Base-by-base conservation (phyloP, 1,140 invertebrate genomes). In the Lordiphosa stackelbergi region DNA sequence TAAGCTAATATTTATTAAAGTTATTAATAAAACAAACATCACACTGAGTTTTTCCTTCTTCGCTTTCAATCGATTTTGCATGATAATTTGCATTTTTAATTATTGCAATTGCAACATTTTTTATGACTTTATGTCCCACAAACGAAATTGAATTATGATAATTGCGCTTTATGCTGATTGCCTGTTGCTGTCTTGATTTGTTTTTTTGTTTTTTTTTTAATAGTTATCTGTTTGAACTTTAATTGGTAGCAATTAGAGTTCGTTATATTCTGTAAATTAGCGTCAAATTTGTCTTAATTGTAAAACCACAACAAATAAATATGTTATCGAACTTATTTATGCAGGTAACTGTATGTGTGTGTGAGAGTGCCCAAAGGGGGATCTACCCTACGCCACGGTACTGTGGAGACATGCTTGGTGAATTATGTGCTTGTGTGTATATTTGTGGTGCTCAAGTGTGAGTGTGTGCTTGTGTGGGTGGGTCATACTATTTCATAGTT, bases 141-240 rank as follows among this genome's bases (percentile, higher is more conserved):
- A 62, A 48, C 42, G 55, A 58, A 79, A 79, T 75, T 41, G 75
- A 75, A 79, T 79, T 79, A 81, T 71, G 45, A 71, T 81, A 81
- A 79, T 79, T 74, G 66, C 66, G 51, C 63, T 68, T 63, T 71
- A 60, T 77, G 54, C 53, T 72, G 53, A 60, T 55, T 75, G 61
- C 53, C 42, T 58, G 28, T 66, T 53, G 55, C 38, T 49, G 45
- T 49, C 34, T 42, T 62, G 46, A 73, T 74, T 47, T 61, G 66
- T 47, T 51, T 66, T 38, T 37, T 53, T 16, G 1, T 16, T 16
- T 16, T 16, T n/a, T n/a, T 16, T 16, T 16, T 16, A 1, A 16
- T 16, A 1, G 16, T 16, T 16, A 16, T 16, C 16, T 16, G 16
- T 16, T 16, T n/a, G 28, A 40, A 46, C 52, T 57, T 58, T 79